Evolutionary conservation across 2,888 invertebrate species (phyloP), one percentile per base, ranked within the genome.

Genomic region (Chaetogeoica ovagalla): DNA sequence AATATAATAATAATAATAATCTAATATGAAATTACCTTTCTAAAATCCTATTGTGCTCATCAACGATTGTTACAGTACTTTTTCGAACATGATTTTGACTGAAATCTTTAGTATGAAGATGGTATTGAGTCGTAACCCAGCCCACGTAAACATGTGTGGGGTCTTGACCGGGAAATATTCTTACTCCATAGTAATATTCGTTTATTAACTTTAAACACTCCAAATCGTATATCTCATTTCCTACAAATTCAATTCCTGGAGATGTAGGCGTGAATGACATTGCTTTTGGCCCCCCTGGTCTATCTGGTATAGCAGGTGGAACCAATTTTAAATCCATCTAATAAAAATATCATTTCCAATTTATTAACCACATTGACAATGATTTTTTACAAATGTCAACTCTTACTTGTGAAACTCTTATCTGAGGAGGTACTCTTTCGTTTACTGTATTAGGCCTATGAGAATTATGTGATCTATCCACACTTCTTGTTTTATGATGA

Each of bases 101-200:
- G 86, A 97, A 95, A 85, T 96, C 94, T 84, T 93, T 94, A 82
- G 95, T 95, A 85, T 95, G 94, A 73, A 94, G 88, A 85, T 96
- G 96, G 86, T 97, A 99, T 86, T 97, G 97, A 0, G 99, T 97
- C 0, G 98, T 98, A 73, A 99, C 98, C 99, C 99, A 99, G 23
- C 99, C 99, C 0, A 99, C 94, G 87, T 96, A 98, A 39, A 98
- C 95, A 86, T 96, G 94, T 0, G 93, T 91, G 0, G 96, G 96
- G 86, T 97, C 97, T 87, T 97, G 97, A 77, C 97, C 97, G 59
- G 97, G 97, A 87, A 95, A 97, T 83, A 97, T 93, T 82, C 93
- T 89, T 82, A 90, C 90, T 11, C 91, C 91, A 85, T 97, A 99
- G 87, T 97, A 98, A 87, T 98, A 99, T 86, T 99, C 99, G 85